phyloP scores from a whole-genome alignment of 2,797 vertebrate species.

The Darevskia nairensis region DNA sequence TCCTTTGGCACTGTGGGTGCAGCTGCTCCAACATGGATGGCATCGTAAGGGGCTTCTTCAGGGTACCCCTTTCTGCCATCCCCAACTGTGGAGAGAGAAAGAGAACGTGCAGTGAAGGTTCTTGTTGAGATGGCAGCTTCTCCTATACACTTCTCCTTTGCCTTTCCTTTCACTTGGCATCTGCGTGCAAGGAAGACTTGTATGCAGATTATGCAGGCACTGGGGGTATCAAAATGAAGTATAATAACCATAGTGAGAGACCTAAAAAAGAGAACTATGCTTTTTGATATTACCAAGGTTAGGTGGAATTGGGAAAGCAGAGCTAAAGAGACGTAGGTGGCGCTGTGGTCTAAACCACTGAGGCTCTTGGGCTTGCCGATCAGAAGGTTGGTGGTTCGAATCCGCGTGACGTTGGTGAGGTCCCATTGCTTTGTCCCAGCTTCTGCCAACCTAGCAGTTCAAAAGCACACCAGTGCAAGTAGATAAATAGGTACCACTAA shows the following conservation, averaged over 20 bases:
- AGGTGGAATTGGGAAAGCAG: neutral
- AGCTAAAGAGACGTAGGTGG: neutral
- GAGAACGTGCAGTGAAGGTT: neutral
- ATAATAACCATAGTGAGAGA: neutral
- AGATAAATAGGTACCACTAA: too few relatives aligned
- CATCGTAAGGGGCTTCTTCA: constrained; percentile 89
- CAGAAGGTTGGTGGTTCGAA: too few relatives aligned
- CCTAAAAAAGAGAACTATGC: neutral
- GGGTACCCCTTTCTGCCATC: constrained; percentile 89
- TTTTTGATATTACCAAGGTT: neutral
- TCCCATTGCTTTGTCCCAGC: too few relatives aligned
- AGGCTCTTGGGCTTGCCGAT: too few relatives aligned
- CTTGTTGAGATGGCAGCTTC: neutral
- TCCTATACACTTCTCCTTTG: neutral
- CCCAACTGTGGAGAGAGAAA: constrained; percentile 77
- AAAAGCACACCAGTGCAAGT: too few relatives aligned
- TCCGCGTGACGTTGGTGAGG: too few relatives aligned
- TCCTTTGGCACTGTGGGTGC: constrained; percentile 85
- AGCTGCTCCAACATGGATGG: constrained; percentile 92
- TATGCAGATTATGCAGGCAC: neutral
- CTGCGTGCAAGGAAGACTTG: neutral
- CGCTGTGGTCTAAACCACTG: too few relatives aligned
- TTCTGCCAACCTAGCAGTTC: too few relatives aligned
- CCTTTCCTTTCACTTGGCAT: neutral
- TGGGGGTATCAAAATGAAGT: neutral